These are phyloP conservation scores for Drosophila sordidula DNA, from an alignment of 2,888 invertebrate genomes.

Conservation along the genomic window DNA sequence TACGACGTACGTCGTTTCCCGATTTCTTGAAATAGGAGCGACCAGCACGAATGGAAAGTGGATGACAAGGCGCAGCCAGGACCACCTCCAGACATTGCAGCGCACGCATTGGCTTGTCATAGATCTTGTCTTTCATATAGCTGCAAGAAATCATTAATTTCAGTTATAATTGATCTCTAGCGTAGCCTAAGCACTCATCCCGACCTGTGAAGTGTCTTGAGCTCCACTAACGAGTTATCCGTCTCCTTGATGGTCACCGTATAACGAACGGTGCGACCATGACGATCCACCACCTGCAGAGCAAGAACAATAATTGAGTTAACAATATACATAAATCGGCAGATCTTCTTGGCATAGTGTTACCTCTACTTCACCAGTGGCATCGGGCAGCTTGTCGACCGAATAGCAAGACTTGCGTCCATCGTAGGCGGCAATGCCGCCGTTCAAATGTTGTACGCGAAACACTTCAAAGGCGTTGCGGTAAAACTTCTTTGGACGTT, in stretches of 20 bases:
- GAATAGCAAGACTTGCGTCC: slow-evolving; percentile 89
- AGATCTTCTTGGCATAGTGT: slow-evolving; percentile 2
- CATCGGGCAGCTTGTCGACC: slow-evolving; percentile 48
- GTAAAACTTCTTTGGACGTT: slow-evolving; percentile 88
- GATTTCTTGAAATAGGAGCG: slow-evolving; percentile 91
- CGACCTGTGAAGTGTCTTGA: slow-evolving; percentile 77
- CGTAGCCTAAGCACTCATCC: background rate
- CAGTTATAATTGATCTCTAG: background rate
- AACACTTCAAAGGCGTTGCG: slow-evolving; percentile 85
- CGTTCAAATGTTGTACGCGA: slow-evolving; percentile 83
- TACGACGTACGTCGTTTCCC: slow-evolving; percentile 36
- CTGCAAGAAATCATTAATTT: slow-evolving; percentile 46
- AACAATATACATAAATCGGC: background rate
- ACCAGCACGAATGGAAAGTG: slow-evolving; percentile 74
- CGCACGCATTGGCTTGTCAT: slow-evolving; percentile 84
- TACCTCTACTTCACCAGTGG: slow-evolving; percentile 68
- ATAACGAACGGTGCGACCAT: slow-evolving; percentile 61
- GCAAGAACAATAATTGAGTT: background rate
- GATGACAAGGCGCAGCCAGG: slow-evolving; percentile 86
- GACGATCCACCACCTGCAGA: slow-evolving; percentile 67
- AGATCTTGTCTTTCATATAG: slow-evolving; percentile 77
- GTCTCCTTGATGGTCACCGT: slow-evolving; percentile 78
- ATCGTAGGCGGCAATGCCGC: slow-evolving; percentile 89
- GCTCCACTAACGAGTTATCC: slow-evolving; percentile 65
- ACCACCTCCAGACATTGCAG: slow-evolving; percentile 89